These are phyloP conservation scores for Crocuta crocuta DNA, from an alignment of 2,113 vertebrate species.

Conservation along the genomic window DNA sequence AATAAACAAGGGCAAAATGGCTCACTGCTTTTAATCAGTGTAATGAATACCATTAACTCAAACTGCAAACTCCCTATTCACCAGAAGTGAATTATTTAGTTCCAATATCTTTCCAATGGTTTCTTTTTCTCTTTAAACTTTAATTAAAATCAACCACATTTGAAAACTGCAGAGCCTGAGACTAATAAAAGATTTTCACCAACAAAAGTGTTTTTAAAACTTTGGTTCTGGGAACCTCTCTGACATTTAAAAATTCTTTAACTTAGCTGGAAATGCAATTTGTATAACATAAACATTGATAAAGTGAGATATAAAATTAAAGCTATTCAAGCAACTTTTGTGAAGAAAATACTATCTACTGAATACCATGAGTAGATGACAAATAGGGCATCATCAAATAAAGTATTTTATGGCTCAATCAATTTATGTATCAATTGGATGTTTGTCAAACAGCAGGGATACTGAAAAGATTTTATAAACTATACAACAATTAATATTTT, in stretches of 20 bases:
- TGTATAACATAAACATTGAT: conserved; percentile 33
- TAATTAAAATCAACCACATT: conserved; percentile 79
- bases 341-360: background rate
- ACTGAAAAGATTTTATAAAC: background rate
- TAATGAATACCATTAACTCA: conserved; percentile 76
- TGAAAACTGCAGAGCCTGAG: conserved; percentile 45
- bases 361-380: background rate
- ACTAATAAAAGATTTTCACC: conserved; percentile 53
- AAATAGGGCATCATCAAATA: background rate
- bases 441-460: background rate
- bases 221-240: conserved; percentile 15
- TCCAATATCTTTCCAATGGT: conserved; percentile 71
- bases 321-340: background rate
- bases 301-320: conserved; percentile 30
- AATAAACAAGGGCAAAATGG: conserved; percentile 73
- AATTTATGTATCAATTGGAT: background rate
- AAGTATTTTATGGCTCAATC: background rate
- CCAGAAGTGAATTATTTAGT: conserved; percentile 70
- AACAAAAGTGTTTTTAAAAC: background rate
- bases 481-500: background rate
- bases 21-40: conserved; percentile 76
- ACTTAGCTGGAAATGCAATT: background rate
- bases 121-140: conserved; percentile 75
- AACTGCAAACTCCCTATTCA: conserved; percentile 69
- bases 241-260: conserved; percentile 12